Conservation (phyloP, 1,140 invertebrate genomes). For the Euura lappo region DNA sequence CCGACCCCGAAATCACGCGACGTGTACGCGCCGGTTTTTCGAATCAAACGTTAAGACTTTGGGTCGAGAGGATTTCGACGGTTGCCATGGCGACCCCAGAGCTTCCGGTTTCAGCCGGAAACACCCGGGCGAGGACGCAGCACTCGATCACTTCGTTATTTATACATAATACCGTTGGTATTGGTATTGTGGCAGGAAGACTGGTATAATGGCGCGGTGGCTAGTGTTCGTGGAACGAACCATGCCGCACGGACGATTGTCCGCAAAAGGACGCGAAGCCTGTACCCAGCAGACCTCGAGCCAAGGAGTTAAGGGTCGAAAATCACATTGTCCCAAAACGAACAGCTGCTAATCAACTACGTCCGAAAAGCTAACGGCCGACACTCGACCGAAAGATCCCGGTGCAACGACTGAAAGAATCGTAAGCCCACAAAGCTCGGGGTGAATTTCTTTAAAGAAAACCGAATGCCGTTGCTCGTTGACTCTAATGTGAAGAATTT, state of each 20-base stretch:
- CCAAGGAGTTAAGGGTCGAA: conserved; percentile 5
- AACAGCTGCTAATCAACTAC: not conserved
- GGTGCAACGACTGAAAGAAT: not conserved
- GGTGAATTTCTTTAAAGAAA: not conserved
- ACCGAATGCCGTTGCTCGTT: not conserved
- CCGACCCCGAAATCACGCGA: conserved; percentile 41
- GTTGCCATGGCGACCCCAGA: conserved; percentile 48
- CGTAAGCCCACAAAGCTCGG: not conserved
- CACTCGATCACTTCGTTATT: not conserved
- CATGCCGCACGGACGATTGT: not conserved
- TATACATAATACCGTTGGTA: too few species aligned
- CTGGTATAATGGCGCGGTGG: too few species aligned
- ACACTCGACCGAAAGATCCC: not conserved
- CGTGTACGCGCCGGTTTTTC: conserved; percentile 29
- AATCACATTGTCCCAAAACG: conserved; percentile 3
- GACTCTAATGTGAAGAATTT: too few species aligned
- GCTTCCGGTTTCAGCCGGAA: conserved; percentile 38
- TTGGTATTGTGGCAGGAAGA: too few species aligned
- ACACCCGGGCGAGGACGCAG: not conserved
- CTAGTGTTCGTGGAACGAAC: too few species aligned
- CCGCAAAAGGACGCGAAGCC: not conserved
- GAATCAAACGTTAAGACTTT: conserved; percentile 42
- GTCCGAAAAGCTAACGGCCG: conserved; percentile 1
- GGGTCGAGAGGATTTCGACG: conserved; percentile 42
- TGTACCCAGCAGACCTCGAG: not conserved